A percentile compares a stretch with the other conserved stretches of the same genome.
Conservation (phyloP, 2,888 invertebrate genomes). For the Harpalus rufipes region DNA sequence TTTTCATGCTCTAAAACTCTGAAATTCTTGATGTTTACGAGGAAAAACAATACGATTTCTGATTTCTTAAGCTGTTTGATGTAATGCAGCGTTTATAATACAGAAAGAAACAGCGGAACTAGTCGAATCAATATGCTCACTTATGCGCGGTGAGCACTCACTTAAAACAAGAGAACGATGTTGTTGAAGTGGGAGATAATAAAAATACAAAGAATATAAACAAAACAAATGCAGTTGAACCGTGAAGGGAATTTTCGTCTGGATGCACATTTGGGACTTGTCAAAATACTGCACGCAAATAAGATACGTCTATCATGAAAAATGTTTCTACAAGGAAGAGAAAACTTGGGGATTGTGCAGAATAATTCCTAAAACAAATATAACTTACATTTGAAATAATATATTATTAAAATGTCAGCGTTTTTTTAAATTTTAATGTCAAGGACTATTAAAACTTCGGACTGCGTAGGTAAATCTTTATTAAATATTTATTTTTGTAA, state of each 20-base stretch:
- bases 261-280: conserved; percentile 68
- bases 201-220: conserved; percentile 68
- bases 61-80: not conserved
- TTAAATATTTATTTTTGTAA: no score
- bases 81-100: conserved; percentile 20
- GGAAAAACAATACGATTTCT: not conserved
- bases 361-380: no score
- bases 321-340: conserved; percentile 5
- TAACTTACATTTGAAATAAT: no score
- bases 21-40: conserved; percentile 12
- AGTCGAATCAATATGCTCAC: conserved; percentile 30
- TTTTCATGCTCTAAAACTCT: conserved; percentile 14
- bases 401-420: no score
- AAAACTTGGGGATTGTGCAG: no score
- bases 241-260: conserved; percentile 69
- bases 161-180: conserved; percentile 43
- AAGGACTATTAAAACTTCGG: no score
- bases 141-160: conserved; percentile 18
- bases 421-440: no score
- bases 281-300: conserved; percentile 62
- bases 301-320: conserved; percentile 57
- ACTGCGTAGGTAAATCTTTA: no score
- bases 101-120: conserved; percentile 2
- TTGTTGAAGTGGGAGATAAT: conserved; percentile 61
- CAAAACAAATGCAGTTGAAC: conserved; percentile 67